Conservation (phyloP, 2,888 invertebrate genomes). For the Odontocerum albicorne region DNA sequence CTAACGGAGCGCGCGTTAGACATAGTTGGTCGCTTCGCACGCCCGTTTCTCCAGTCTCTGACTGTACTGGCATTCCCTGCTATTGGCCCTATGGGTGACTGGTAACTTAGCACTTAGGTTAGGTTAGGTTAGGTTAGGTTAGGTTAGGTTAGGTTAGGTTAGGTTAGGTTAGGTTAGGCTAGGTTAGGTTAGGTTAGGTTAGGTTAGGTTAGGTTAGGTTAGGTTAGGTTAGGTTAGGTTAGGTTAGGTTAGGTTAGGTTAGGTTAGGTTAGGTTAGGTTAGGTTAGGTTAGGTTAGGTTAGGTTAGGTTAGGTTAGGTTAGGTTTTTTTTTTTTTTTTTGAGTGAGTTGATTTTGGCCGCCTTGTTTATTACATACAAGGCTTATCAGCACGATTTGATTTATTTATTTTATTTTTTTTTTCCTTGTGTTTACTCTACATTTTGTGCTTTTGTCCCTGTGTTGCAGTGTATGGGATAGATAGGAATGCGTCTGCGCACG, state of each 20-base stretch:
- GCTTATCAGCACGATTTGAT: no score
- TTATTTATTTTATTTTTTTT: no score
- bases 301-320: constrained; percentile 19
- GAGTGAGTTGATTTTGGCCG: no score
- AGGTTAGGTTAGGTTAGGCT: constrained; percentile 20
- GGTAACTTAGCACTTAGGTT: background rate
- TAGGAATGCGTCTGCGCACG: no score
- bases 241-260: constrained; percentile 23
- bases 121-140: constrained; percentile 14
- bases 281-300: constrained; percentile 22
- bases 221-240: constrained; percentile 23
- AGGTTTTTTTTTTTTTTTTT: no score
- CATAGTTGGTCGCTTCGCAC: no score
- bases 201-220: constrained; percentile 20
- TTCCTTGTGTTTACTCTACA: no score
- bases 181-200: constrained; percentile 22
- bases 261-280: constrained; percentile 21
- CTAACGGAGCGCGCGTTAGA: no score
- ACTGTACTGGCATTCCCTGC: background rate
- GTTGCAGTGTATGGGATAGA: no score
- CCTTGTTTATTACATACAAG: no score
- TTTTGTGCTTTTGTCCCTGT: no score
- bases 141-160: constrained; percentile 23
- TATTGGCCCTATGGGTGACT: background rate
- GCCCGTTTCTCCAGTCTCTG: no score